A percentile compares a stretch with the other conserved stretches of the same genome.
Conservation (phyloP, 2,888 invertebrate genomes). For the Metopia argyrocephala region DNA sequence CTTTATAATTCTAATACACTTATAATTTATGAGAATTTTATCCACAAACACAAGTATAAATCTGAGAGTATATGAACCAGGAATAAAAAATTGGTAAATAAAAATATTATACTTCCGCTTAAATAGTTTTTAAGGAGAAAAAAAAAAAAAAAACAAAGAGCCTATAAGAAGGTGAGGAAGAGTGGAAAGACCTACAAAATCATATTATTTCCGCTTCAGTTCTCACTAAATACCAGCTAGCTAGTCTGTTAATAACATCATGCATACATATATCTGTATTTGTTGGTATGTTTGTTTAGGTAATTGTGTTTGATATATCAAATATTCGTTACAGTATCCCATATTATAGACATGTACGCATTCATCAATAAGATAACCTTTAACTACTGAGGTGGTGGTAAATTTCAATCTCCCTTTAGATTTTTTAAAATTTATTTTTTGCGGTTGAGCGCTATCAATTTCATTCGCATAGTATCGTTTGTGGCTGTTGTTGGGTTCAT, state of each 20-base stretch:
- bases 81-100: neutral
- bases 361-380: no score
- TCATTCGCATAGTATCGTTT: no score
- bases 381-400: no score
- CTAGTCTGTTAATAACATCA: slow-evolving; percentile 29
- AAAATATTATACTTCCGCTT: slow-evolving; percentile 38
- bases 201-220: slow-evolving; percentile 41
- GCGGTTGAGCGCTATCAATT: no score
- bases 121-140: slow-evolving; percentile 9
- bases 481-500: no score
- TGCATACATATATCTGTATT: neutral
- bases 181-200: slow-evolving; percentile 16
- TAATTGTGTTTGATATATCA: neutral
- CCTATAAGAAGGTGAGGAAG: neutral
- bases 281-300: neutral
- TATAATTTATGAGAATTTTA: no score
- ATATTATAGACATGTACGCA: no score
- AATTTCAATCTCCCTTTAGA: no score
- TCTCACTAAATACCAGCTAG: slow-evolving; percentile 50
- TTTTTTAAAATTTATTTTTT: no score
- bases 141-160: neutral
- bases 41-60: no score
- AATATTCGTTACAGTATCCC: neutral
- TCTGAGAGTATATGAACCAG: no score
- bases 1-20: no score